A percentile compares a stretch with the other conserved stretches of the same genome.
These are phyloP conservation scores for Parnassius smintheus DNA, from an alignment of 2,888 invertebrate species.

Conservation along the genomic window DNA sequence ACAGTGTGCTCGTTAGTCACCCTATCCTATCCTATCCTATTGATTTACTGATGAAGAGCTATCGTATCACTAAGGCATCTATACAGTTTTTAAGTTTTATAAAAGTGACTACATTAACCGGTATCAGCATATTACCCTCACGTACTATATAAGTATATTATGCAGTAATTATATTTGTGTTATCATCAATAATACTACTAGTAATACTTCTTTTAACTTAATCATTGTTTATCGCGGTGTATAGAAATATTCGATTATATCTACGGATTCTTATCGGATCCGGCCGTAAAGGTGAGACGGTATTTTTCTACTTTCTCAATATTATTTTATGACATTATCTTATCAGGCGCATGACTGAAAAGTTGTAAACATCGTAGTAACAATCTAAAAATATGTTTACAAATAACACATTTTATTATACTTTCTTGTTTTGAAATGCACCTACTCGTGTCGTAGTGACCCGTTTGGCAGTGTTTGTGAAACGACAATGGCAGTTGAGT, in stretches of 20 bases:
- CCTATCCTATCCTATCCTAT: too few species aligned
- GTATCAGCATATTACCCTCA: too few species aligned
- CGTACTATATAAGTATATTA: too few species aligned
- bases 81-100: too few species aligned
- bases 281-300: slow-evolving; percentile 30
- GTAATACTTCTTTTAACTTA: too few species aligned
- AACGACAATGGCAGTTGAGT: slow-evolving; percentile 20
- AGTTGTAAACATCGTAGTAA: slow-evolving; percentile 70
- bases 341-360: slow-evolving; percentile 44
- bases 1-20: too few species aligned
- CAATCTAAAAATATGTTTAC: slow-evolving; percentile 38
- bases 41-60: too few species aligned
- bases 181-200: too few species aligned
- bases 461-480: slow-evolving; percentile 23
- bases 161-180: too few species aligned
- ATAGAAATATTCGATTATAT: slow-evolving; percentile 30
- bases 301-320: slow-evolving; percentile 55
- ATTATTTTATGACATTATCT: slow-evolving; percentile 42
- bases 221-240: slow-evolving; percentile 17
- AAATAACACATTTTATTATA: background rate
- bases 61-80: too few species aligned
- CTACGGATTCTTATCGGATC: slow-evolving; percentile 1
- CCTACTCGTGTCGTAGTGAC: slow-evolving; percentile 7
- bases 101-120: too few species aligned
- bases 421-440: slow-evolving; percentile 14